phyloP scores from a whole-genome alignment of 2,113 vertebrate species.

The Corynorhinus townsendii region DNA sequence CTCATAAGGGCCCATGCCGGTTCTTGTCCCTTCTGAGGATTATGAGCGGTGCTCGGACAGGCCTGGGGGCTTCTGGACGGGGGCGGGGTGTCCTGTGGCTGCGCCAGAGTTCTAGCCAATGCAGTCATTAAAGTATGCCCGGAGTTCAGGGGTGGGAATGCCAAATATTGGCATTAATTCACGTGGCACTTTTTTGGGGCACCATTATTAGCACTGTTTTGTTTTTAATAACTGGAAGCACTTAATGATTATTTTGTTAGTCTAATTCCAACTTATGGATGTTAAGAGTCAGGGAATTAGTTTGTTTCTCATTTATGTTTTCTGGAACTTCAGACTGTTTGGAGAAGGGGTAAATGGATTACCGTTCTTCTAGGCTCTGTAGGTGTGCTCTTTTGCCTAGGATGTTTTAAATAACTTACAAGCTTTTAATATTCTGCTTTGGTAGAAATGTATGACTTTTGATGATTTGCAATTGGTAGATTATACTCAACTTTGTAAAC shows the following conservation, averaged over 20 bases:
- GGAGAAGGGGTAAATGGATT: constrained; percentile 19
- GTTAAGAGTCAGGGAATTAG: constrained; percentile 37
- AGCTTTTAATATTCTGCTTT: constrained; percentile 69
- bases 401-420: constrained; percentile 64
- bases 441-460: constrained; percentile 55
- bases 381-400: constrained; percentile 25
- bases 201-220: constrained; percentile 64
- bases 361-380: constrained; percentile 61
- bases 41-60: not conserved
- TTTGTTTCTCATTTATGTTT: constrained; percentile 47
- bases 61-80: constrained; percentile 22
- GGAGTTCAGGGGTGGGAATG: not conserved
- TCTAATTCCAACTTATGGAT: constrained; percentile 48
- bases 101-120: not conserved
- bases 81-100: not conserved
- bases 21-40: not conserved
- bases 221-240: constrained; percentile 81
- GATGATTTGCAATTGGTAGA: constrained; percentile 70
- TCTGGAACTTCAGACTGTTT: constrained; percentile 51
- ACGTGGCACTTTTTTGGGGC: constrained; percentile 48
- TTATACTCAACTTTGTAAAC: constrained; percentile 71
- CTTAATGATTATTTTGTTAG: constrained; percentile 53
- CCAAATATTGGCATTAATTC: not conserved
- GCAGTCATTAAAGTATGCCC: not conserved
- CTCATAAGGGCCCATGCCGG: not conserved